These are phyloP conservation scores for Chionis minor DNA, from an alignment of 2,113 vertebrate genomes.

Conservation along the genomic window DNA sequence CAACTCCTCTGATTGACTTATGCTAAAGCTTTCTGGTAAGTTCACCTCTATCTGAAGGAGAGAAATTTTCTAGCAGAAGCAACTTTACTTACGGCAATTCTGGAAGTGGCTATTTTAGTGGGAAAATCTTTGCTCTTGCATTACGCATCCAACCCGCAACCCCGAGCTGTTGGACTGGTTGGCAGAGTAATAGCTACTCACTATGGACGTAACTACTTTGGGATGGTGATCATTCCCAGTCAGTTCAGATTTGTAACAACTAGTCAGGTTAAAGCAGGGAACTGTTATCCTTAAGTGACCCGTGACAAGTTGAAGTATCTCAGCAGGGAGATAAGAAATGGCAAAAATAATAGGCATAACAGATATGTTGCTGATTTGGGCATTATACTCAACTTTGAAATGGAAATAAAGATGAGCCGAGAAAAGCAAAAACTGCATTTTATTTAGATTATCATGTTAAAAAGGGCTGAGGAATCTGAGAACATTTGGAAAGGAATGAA, in stretches of 20 bases:
- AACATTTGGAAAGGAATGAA: conserved; percentile 57
- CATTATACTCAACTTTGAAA: conserved; percentile 36
- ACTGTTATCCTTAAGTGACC: conserved; percentile 51
- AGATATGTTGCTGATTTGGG: background rate
- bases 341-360: conserved; percentile 1
- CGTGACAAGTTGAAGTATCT: background rate
- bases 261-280: conserved; percentile 1
- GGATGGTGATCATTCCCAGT: background rate
- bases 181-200: background rate
- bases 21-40: background rate
- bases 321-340: conserved; percentile 16
- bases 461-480: conserved; percentile 17
- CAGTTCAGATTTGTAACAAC: background rate
- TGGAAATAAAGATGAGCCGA: conserved; percentile 39
- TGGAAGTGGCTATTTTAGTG: background rate
- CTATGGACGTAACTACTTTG: background rate
- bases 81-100: background rate
- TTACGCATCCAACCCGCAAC: background rate
- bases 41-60: background rate
- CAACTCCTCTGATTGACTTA: background rate
- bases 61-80: background rate
- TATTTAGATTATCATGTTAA: conserved; percentile 31
- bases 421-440: conserved; percentile 25
- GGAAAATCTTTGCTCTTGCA: background rate
- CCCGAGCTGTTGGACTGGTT: background rate